Conservation (phyloP, 1,140 invertebrate genomes). For the Rhopalosiphum maidis region DNA sequence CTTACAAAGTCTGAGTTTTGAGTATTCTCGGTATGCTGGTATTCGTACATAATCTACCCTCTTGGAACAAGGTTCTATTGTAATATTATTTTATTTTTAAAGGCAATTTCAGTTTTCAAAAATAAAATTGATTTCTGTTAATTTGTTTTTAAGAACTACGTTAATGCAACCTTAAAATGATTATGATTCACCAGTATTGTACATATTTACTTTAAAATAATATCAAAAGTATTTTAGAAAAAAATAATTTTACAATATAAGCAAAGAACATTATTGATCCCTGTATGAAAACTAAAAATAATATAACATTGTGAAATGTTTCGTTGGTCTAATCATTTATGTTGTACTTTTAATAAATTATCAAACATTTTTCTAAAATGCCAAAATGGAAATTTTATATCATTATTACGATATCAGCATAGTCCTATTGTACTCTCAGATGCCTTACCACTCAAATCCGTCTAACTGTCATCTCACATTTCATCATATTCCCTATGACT, state of each 20-base stretch:
- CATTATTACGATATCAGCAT: background rate
- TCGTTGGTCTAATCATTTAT: background rate
- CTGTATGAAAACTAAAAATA: background rate
- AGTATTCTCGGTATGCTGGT: background rate
- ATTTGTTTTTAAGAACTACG: background rate
- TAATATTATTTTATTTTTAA: no score
- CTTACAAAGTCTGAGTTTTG: background rate
- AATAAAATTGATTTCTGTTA: background rate
- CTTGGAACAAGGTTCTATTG: background rate
- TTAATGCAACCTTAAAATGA: background rate
- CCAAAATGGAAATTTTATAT: constrained; percentile 27
- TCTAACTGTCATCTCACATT: background rate
- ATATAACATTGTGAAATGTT: background rate
- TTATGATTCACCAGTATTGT: background rate
- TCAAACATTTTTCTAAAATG: constrained; percentile 6
- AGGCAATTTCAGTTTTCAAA: background rate
- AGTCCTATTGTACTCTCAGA: background rate
- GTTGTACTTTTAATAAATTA: background rate
- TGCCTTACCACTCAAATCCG: background rate
- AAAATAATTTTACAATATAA: background rate
- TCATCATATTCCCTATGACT: background rate
- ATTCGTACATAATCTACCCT: background rate
- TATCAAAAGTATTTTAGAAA: background rate
- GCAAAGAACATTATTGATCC: background rate
- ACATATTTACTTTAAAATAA: background rate